These are phyloP conservation scores for Clarias platycephalus DNA, from an alignment of 2,797 vertebrate genomes.

Conservation along the genomic window DNA sequence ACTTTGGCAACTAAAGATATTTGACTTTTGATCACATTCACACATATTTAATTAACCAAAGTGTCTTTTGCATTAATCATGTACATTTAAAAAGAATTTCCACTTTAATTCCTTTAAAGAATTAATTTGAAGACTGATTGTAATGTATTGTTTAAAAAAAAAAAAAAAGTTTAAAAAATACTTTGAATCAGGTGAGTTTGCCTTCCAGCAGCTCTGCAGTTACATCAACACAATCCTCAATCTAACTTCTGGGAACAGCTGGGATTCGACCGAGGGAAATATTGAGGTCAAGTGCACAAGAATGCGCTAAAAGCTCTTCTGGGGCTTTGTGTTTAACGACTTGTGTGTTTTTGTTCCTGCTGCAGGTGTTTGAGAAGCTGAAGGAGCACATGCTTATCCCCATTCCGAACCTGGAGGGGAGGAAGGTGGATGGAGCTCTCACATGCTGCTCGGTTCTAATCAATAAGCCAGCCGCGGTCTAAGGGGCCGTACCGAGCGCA, in stretches of 20 bases:
- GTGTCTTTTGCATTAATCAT: not conserved
- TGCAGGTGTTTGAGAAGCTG: slow-evolving; percentile 92
- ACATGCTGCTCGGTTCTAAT: slow-evolving; percentile 91
- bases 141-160: not conserved
- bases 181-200: not conserved
- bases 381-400: slow-evolving; percentile 96
- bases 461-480: slow-evolving; percentile 82
- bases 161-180: not conserved
- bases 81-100: not conserved
- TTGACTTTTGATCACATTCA: not conserved
- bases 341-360: not conserved
- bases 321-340: not conserved
- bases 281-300: not conserved
- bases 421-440: slow-evolving; percentile 87
- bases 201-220: not conserved
- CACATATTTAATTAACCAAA: not conserved
- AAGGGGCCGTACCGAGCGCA: slow-evolving; percentile 38
- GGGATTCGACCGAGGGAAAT: not conserved
- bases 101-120: not conserved
- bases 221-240: not conserved
- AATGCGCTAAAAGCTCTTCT: not conserved
- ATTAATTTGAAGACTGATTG: not conserved
- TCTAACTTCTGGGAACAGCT: not conserved
- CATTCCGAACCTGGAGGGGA: slow-evolving; percentile 79
- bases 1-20: no score